phyloP scores from a whole-genome alignment of 2,113 vertebrate species.

The Oncorhynchus masou region DNA sequence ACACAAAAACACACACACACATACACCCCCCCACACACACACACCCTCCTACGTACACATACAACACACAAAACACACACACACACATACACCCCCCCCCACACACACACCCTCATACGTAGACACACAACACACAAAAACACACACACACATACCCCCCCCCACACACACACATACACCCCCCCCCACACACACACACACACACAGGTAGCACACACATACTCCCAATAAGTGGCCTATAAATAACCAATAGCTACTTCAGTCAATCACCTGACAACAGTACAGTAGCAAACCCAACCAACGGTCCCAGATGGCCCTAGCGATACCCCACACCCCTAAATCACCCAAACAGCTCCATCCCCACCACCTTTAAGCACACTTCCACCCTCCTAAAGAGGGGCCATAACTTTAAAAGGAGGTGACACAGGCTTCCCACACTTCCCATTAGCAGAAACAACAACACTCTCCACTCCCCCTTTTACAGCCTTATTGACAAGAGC shows the following conservation, averaged over 20 bases:
- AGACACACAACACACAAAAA: too few species aligned
- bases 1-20: too few species aligned
- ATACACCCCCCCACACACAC: too few species aligned
- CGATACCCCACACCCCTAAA: constrained; percentile 50
- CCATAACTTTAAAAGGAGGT: constrained; percentile 69
- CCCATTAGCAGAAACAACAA: constrained; percentile 68
- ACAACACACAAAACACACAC: too few species aligned
- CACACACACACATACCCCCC: too few species aligned
- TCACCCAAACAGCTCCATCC: constrained; percentile 67
- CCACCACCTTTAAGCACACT: constrained; percentile 58
- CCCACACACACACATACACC: too few species aligned
- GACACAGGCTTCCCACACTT: constrained; percentile 71
- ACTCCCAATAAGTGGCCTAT: too few species aligned
- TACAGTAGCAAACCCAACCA: background rate
- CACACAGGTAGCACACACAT: background rate
- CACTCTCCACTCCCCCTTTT: constrained; percentile 66
- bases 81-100: too few species aligned
- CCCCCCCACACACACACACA: background rate
- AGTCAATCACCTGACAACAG: background rate
- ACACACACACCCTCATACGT: too few species aligned
- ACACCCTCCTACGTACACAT: too few species aligned
- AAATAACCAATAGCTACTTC: too few species aligned
- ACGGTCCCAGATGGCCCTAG: background rate
- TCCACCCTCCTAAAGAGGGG: constrained; percentile 62
- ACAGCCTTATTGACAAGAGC: constrained; percentile 68